Conservation (phyloP, 1,140 invertebrate species). For the Anoplophora glabripennis region DNA sequence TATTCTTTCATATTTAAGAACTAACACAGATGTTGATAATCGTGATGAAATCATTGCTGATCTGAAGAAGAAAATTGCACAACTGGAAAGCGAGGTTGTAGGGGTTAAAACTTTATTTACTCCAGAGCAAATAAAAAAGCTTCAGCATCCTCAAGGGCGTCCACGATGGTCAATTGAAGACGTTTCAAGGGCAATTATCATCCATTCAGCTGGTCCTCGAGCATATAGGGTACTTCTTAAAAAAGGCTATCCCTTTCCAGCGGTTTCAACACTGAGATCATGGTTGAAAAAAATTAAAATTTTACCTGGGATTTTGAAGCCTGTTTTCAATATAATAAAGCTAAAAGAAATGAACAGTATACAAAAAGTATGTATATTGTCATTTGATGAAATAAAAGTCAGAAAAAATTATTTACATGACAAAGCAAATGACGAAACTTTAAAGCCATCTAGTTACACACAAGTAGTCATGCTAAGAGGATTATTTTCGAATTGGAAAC, state of each 20-base stretch:
- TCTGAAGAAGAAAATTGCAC: no score
- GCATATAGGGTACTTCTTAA: constrained; percentile 8
- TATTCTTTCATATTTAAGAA: no score
- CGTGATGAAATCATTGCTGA: no score
- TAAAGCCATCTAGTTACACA: constrained; percentile 16
- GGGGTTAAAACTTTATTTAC: no score
- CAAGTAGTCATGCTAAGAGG: constrained; percentile 39
- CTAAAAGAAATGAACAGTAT: background rate
- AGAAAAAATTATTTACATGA: constrained; percentile 12
- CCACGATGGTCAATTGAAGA: no score
- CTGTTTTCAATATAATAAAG: background rate
- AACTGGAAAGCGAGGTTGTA: no score
- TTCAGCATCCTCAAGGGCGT: no score
- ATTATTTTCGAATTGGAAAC: constrained; percentile 39
- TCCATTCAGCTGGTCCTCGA: constrained; percentile 10
- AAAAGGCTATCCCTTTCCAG: constrained; percentile 19
- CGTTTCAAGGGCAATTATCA: background rate
- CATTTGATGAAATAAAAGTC: constrained; percentile 28
- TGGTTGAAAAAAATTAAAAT: background rate
- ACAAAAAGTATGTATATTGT: constrained; percentile 21
- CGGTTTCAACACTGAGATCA: constrained; percentile 16
- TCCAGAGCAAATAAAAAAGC: no score
- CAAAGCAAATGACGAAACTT: constrained; percentile 16
- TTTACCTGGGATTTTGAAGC: constrained; percentile 16
- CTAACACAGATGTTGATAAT: no score